phyloP scores from a whole-genome alignment of 2,888 invertebrate species.

The Drosophila limbata region DNA sequence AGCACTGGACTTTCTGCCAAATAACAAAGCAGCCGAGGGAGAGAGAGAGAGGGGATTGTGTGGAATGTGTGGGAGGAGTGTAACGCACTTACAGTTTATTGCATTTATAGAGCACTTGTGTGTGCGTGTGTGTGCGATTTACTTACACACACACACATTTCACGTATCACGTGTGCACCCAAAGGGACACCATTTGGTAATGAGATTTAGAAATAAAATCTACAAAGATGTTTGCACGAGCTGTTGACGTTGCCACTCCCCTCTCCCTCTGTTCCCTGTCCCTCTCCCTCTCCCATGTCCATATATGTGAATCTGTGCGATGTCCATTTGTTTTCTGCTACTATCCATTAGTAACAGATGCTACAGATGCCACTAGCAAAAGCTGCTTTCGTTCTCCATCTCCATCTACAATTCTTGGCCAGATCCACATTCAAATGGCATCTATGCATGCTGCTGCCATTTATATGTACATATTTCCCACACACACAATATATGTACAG shows the following conservation, averaged over 20 bases:
- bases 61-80: neutral
- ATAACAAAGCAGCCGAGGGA: slow-evolving; percentile 13
- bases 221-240: slow-evolving; percentile 81
- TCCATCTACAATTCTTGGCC: slow-evolving; percentile 11
- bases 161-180: slow-evolving; percentile 57
- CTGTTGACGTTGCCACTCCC: slow-evolving; percentile 65
- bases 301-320: slow-evolving; percentile 59
- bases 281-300: slow-evolving; percentile 1
- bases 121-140: slow-evolving; percentile 40
- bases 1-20: slow-evolving; percentile 16
- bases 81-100: slow-evolving; percentile 79
- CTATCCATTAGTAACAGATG: slow-evolving; percentile 79
- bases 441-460: slow-evolving; percentile 60
- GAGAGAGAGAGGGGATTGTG: neutral
- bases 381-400: slow-evolving; percentile 19
- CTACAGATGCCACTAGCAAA: slow-evolving; percentile 67
- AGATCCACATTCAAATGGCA: slow-evolving; percentile 75
- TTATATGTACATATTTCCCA: slow-evolving; percentile 60
- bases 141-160: slow-evolving; percentile 16
- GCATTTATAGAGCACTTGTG: slow-evolving; percentile 63
- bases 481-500: slow-evolving; percentile 41
- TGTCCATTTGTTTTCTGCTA: slow-evolving; percentile 82
- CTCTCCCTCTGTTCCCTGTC: neutral
- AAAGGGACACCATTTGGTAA: slow-evolving; percentile 80
- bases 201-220: slow-evolving; percentile 81